Evolutionary conservation across 1,140 invertebrate species (phyloP).

Genomic region (Anagrus nilaparvatae): DNA sequence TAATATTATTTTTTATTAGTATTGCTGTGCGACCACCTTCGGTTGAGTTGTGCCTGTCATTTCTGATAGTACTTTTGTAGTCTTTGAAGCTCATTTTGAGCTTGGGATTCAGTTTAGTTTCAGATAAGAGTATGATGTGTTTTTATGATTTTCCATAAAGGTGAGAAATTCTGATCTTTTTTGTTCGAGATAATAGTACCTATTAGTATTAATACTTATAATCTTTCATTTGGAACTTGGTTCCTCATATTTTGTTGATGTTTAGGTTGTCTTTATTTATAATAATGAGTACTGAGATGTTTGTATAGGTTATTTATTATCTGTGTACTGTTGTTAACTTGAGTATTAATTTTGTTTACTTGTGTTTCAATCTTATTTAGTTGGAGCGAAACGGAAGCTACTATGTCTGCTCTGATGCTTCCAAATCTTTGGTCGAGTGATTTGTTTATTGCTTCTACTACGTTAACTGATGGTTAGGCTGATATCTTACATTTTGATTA

Average conservation of each 20-base stretch:
- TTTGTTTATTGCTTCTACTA: background rate
- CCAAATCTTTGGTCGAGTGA: no score
- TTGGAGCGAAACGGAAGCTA: no score
- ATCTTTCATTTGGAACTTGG: constrained; percentile 4
- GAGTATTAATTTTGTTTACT: background rate
- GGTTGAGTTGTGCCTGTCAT: no score
- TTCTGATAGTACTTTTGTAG: constrained; percentile 7
- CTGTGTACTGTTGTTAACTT: background rate
- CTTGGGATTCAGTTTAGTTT: constrained; percentile 12
- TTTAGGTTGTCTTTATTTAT: background rate
- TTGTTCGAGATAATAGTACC: constrained; percentile 8
- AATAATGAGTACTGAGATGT: background rate
- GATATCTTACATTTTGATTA: background rate
- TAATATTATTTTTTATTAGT: no score
- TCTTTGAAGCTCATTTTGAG: constrained; percentile 11
- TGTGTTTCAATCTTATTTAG: no score
- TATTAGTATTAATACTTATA: constrained; percentile 15
- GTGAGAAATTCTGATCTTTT: constrained; percentile 4
- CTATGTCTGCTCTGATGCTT: no score
- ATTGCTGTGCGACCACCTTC: no score
- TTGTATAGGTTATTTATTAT: background rate
- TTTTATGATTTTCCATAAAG: constrained; percentile 4
- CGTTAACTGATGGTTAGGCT: background rate
- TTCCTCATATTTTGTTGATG: background rate
- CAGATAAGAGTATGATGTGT: constrained; percentile 8